These are phyloP conservation scores for Pelodytes ibericus DNA, from an alignment of 2,797 vertebrate genomes.

Conservation along the genomic window DNA sequence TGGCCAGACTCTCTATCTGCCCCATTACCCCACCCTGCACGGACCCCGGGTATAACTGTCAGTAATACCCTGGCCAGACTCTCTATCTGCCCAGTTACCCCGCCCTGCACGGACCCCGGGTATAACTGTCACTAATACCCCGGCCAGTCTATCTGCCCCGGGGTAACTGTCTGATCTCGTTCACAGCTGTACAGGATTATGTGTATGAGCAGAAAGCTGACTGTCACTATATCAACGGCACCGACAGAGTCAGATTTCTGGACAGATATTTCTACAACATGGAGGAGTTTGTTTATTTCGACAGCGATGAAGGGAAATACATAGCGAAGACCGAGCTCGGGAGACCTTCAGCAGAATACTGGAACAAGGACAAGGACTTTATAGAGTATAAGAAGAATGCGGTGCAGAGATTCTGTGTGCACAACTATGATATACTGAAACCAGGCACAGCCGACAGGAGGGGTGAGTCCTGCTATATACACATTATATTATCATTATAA, in stretches of 20 bases:
- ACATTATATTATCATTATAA: background rate
- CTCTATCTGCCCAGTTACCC: background rate
- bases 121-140: background rate
- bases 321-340: constrained; percentile 27
- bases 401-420: constrained; percentile 55
- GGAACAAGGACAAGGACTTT: constrained; percentile 40
- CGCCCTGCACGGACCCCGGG: background rate
- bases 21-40: too few species aligned
- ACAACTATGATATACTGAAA: constrained; percentile 22
- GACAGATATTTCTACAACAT: constrained; percentile 59
- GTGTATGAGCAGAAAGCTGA: constrained; percentile 58
- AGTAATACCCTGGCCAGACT: background rate
- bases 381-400: constrained; percentile 19
- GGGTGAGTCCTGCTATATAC: constrained; percentile 35
- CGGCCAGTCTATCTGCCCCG: too few species aligned
- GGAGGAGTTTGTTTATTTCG: constrained; percentile 56
- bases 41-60: too few species aligned
- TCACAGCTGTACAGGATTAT: constrained; percentile 55
- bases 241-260: constrained; percentile 51
- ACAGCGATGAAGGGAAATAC: constrained; percentile 28
- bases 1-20: too few species aligned
- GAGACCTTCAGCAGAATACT: background rate
- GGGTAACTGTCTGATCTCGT: constrained; percentile 3
- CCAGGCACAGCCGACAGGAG: constrained; percentile 35
- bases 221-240: constrained; percentile 62